phyloP scores from a whole-genome alignment of 2,888 invertebrate species.

The Tupiocoris notatus region DNA sequence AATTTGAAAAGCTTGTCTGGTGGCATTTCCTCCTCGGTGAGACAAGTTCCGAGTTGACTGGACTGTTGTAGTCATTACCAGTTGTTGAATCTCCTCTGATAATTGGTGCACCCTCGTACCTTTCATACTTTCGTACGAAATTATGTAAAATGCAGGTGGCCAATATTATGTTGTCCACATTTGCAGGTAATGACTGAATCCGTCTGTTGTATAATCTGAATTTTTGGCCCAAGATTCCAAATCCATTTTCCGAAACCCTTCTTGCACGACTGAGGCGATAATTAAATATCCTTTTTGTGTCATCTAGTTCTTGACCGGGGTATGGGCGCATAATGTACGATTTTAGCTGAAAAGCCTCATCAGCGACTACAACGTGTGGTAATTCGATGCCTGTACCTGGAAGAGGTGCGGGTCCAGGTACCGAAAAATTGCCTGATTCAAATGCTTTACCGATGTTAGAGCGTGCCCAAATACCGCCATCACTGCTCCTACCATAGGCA shows the following conservation, averaged over 20 bases:
- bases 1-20: no score
- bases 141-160: conserved; percentile 39
- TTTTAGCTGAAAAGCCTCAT: no score
- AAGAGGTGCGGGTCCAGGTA: conserved; percentile 50
- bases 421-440: conserved; percentile 42
- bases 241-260: conserved; percentile 12
- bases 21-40: no score
- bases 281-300: conserved; percentile 33
- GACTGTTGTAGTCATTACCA: no score
- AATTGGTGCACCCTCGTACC: background rate
- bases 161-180: conserved; percentile 25
- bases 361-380: conserved; percentile 51
- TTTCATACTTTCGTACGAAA: conserved; percentile 29
- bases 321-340: conserved; percentile 20
- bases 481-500: conserved; percentile 51
- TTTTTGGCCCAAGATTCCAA: conserved; percentile 19
- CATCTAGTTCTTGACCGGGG: conserved; percentile 31
- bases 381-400: conserved; percentile 48
- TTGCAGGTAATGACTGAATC: conserved; percentile 24
- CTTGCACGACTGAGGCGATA: conserved; percentile 15
- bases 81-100: background rate
- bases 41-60: no score
- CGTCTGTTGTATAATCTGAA: conserved; percentile 30
- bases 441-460: conserved; percentile 49
- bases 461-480: conserved; percentile 50